Evolutionary conservation across 2,797 vertebrate species (phyloP).

Genomic region (Cephalopachus bancanus): DNA sequence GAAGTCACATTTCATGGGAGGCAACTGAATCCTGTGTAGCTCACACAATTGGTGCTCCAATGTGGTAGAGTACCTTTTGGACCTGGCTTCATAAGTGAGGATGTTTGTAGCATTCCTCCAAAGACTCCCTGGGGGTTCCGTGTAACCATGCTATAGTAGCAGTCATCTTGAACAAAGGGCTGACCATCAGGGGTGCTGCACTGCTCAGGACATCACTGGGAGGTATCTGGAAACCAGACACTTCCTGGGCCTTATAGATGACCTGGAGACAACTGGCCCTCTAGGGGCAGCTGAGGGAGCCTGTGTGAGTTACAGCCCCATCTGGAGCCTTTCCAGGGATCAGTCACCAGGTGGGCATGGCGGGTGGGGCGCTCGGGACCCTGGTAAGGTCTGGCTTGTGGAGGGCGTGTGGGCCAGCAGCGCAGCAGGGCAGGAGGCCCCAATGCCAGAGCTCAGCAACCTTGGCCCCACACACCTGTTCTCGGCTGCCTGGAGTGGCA

Average conservation of each 20-base stretch:
- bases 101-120: not conserved
- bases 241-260: not conserved
- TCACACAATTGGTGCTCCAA: not conserved
- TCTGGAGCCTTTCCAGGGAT: not conserved
- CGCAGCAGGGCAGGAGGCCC: too few relatives aligned
- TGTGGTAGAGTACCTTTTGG: not conserved
- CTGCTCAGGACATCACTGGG: not conserved
- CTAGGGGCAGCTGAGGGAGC: too few relatives aligned
- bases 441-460: too few relatives aligned
- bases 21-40: not conserved
- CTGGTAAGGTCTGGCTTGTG: not conserved
- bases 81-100: not conserved
- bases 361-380: too few relatives aligned
- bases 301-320: too few relatives aligned
- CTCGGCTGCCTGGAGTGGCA: too few relatives aligned
- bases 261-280: too few relatives aligned
- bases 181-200: not conserved
- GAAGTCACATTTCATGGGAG: not conserved
- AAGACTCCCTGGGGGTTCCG: not conserved
- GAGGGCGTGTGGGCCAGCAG: too few relatives aligned
- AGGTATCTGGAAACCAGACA: not conserved
- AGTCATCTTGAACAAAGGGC: not conserved
- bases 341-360: not conserved
- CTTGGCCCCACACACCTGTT: too few relatives aligned
- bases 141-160: not conserved